phyloP scores from a whole-genome alignment of 2,888 invertebrate genomes.

The Asteroscopus sphinx region DNA sequence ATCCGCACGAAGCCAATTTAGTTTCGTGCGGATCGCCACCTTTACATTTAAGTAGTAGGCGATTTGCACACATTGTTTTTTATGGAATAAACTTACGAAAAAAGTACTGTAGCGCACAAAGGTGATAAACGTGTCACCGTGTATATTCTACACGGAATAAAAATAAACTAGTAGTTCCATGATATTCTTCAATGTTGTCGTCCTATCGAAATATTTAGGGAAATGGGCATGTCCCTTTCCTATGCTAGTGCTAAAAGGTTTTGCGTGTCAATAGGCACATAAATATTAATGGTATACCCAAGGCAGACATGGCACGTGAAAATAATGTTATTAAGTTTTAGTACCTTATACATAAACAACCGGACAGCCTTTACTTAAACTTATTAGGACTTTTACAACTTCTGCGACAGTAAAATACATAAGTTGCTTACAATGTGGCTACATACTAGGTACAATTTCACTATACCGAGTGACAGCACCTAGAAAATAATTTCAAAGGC shows the following conservation, averaged over 20 bases:
- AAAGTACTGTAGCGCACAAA: too few species aligned
- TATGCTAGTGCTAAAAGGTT: constrained; percentile 38
- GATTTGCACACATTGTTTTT: too few species aligned
- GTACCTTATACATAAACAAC: constrained; percentile 16
- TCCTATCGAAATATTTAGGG: not conserved
- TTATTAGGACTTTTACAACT: constrained; percentile 23
- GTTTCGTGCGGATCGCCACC: too few species aligned
- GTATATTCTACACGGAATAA: too few species aligned
- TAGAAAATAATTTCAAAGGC: too few species aligned
- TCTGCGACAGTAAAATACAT: constrained; percentile 11
- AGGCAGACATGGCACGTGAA: constrained; percentile 19
- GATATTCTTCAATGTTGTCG: not conserved
- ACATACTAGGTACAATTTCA: not conserved
- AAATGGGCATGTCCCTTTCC: constrained; percentile 10
- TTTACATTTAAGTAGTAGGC: too few species aligned
- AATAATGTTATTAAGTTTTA: constrained; percentile 45
- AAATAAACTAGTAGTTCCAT: too few species aligned
- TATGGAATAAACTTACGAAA: too few species aligned
- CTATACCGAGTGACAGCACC: not conserved
- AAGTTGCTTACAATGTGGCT: constrained; percentile 14
- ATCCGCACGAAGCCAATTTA: too few species aligned
- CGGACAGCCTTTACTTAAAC: constrained; percentile 29
- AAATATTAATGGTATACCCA: constrained; percentile 37
- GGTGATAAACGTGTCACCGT: too few species aligned
- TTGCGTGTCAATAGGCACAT: constrained; percentile 34